These are phyloP conservation scores for Eupithecia subfuscata DNA, from an alignment of 2,888 invertebrate genomes.

Conservation along the genomic window DNA sequence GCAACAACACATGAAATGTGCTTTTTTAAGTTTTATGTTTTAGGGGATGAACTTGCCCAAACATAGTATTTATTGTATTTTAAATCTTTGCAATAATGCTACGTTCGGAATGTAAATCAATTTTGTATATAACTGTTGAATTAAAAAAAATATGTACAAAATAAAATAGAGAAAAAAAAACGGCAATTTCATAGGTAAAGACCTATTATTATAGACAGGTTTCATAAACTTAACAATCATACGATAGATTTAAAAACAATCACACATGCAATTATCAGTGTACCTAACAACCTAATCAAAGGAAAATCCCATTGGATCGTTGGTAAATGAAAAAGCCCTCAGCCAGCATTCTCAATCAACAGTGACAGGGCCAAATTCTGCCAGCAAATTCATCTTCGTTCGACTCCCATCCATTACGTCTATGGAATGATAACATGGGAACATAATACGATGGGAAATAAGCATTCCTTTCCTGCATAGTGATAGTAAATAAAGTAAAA, in stretches of 20 bases:
- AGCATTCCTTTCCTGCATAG: background rate
- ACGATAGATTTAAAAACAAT: too few relatives aligned
- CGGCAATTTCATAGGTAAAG: too few relatives aligned
- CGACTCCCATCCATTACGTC: conserved; percentile 25
- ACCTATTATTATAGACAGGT: too few relatives aligned
- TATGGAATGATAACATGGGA: conserved; percentile 8
- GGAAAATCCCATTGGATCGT: background rate
- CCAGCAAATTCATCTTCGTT: conserved; percentile 39
- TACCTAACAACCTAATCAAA: background rate
- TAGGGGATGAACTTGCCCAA: too few relatives aligned
- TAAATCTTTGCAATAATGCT: too few relatives aligned
- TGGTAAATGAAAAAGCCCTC: conserved; percentile 24
- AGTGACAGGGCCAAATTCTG: conserved; percentile 21
- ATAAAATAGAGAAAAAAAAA: too few relatives aligned
- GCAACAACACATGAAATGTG: too few relatives aligned
- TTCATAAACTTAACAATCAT: background rate
- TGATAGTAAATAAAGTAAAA: background rate
- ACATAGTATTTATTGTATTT: too few relatives aligned
- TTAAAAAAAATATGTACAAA: too few relatives aligned
- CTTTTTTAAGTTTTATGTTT: too few relatives aligned
- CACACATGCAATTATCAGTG: background rate
- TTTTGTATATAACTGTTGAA: too few relatives aligned
- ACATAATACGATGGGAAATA: conserved; percentile 11
- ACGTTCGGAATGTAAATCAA: too few relatives aligned
- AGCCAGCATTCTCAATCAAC: conserved; percentile 19